phyloP scores from a whole-genome alignment of 2,113 vertebrate genomes.

The Anser brachyrhynchus region DNA sequence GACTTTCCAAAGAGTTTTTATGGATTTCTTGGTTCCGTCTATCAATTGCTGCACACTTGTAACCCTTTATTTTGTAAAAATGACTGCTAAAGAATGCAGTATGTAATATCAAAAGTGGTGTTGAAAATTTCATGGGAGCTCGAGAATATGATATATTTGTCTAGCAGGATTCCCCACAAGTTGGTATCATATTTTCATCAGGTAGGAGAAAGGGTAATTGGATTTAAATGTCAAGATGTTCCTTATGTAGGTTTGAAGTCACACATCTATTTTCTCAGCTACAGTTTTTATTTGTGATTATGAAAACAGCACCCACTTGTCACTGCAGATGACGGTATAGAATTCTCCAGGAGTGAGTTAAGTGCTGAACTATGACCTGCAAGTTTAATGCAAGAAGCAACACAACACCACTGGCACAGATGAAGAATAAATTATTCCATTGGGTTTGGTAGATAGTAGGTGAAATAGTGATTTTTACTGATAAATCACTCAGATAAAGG shows the following conservation, averaged over 20 bases:
- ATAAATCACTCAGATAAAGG: not conserved
- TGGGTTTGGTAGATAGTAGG: not conserved
- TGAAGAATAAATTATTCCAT: not conserved
- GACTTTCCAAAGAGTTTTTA: constrained; percentile 25
- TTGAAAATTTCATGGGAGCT: constrained; percentile 30
- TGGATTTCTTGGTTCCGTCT: not conserved
- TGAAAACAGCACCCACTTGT: constrained; percentile 68
- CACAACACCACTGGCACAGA: not conserved
- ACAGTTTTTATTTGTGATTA: constrained; percentile 63
- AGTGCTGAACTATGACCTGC: constrained; percentile 20
- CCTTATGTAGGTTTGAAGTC: constrained; percentile 65
- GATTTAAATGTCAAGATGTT: constrained; percentile 87
- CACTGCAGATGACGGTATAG: constrained; percentile 32
- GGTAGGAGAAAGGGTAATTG: constrained; percentile 81
- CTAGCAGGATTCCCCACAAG: constrained; percentile 53
- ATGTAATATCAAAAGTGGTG: not conserved
- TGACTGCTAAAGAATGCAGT: not conserved
- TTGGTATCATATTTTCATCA: constrained; percentile 74
- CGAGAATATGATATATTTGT: constrained; percentile 66
- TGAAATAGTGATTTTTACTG: not conserved
- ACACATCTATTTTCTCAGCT: constrained; percentile 74
- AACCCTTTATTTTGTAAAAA: not conserved
- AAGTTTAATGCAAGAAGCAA: not conserved
- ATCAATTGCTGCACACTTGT: not conserved
- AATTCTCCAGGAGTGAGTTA: constrained; percentile 31